Conservation (phyloP, 2,113 vertebrate genomes). For the Chloebia gouldiae region DNA sequence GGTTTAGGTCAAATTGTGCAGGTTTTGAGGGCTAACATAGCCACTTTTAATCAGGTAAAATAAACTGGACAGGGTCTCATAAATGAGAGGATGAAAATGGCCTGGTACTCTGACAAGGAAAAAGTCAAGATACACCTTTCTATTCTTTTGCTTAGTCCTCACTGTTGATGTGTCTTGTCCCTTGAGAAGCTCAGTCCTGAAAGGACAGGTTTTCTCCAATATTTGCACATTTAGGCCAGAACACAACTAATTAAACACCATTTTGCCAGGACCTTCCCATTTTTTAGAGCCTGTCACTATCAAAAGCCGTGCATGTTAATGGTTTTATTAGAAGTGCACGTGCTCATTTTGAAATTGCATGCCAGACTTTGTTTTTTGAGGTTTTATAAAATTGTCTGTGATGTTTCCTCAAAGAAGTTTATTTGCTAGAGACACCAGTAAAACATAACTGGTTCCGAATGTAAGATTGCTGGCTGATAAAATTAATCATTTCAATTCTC, state of each 20-base stretch:
- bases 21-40: not conserved
- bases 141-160: not conserved
- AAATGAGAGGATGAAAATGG: not conserved
- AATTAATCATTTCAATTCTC: constrained; percentile 16
- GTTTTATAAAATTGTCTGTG: not conserved
- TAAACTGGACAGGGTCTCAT: not conserved
- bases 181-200: not conserved
- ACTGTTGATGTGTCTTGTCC: not conserved
- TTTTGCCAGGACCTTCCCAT: not conserved
- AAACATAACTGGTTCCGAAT: not conserved
- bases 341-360: not conserved
- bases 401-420: not conserved
- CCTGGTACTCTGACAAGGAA: not conserved
- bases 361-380: not conserved
- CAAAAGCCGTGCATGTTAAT: not conserved
- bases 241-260: not conserved
- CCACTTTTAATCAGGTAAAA: not conserved
- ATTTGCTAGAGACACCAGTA: not conserved
- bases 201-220: not conserved
- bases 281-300: not conserved
- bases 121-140: not conserved
- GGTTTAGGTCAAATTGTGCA: not conserved
- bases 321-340: fast-evolving
- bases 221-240: not conserved
- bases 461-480: not conserved